Conservation (phyloP, 2,797 vertebrate genomes). For the Psittacula echo region DNA sequence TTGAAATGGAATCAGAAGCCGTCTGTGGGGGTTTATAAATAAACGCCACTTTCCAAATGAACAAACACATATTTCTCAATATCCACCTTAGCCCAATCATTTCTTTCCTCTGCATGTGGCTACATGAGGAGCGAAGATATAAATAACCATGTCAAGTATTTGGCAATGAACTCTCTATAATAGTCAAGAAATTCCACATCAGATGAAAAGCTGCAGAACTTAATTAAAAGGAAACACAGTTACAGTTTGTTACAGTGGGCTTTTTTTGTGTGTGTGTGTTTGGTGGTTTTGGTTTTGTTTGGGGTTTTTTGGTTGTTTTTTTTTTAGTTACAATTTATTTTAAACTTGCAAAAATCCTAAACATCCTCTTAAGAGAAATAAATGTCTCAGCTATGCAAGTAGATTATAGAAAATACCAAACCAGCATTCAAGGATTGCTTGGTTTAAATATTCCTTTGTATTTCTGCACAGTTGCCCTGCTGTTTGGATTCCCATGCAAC, state of each 20-base stretch:
- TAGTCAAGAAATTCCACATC: conserved; percentile 9
- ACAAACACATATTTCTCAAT: not conserved
- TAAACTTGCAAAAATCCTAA: conserved; percentile 24
- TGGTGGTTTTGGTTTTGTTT: not conserved
- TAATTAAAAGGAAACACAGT: not conserved
- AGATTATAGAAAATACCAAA: not conserved
- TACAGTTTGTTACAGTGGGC: not conserved
- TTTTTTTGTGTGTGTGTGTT: not conserved
- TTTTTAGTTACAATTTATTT: conserved; percentile 27
- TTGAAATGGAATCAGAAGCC: not conserved
- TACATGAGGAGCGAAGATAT: not conserved
- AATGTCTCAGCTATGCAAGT: not conserved
- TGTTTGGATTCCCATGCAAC: not conserved
- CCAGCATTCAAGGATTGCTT: not conserved
- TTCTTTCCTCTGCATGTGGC: not conserved
- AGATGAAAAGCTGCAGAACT: not conserved
- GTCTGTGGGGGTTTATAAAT: conserved; percentile 12
- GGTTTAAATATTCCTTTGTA: not conserved
- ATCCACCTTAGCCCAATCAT: not conserved
- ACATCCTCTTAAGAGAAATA: not conserved
- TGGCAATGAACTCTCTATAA: conserved; percentile 1
- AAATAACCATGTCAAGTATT: conserved; percentile 4
- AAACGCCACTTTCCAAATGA: conserved; percentile 7
- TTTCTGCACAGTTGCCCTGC: not conserved
- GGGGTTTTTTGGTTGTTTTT: not conserved